Evolutionary conservation across 2,113 vertebrate genomes (phyloP).

Genomic region (Macquaria ambigua): DNA sequence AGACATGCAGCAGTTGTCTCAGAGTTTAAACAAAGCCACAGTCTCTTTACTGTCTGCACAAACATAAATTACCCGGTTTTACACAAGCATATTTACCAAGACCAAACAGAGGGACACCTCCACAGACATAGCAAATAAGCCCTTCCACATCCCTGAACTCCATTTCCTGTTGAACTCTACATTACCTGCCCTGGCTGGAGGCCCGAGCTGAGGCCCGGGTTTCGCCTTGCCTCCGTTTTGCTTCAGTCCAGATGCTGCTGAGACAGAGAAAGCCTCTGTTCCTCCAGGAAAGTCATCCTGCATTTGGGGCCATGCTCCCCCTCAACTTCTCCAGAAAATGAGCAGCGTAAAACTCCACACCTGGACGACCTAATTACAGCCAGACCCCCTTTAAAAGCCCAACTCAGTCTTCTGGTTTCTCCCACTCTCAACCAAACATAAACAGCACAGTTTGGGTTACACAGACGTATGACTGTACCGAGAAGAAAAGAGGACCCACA

Average conservation of each 20-base stretch:
- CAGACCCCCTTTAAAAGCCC: conserved; percentile 43
- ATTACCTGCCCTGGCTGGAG: conserved; percentile 64
- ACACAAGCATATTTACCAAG: conserved; percentile 38
- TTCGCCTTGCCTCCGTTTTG: conserved; percentile 20
- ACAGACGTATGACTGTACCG: conserved; percentile 23
- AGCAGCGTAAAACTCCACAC: conserved; percentile 63
- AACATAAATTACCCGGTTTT: conserved; percentile 26
- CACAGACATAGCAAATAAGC: conserved; percentile 58
- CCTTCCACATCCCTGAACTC: conserved; percentile 59
- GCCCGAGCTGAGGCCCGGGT: conserved; percentile 34
- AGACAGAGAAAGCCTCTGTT: conserved; percentile 76
- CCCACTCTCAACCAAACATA: conserved; percentile 35
- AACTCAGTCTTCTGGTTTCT: conserved; percentile 18
- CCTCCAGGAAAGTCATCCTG: conserved; percentile 33
- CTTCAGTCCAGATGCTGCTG: conserved; percentile 64
- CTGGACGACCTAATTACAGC: conserved; percentile 62
- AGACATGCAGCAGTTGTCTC: neutral
- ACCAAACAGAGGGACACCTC: conserved; percentile 63
- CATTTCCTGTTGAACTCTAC: conserved; percentile 81
- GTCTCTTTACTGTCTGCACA: conserved; percentile 11
- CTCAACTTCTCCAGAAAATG: conserved; percentile 26
- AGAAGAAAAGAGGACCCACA: conserved; percentile 3
- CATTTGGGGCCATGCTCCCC: conserved; percentile 3
- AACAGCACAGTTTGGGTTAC: conserved; percentile 37
- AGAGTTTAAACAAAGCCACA: conserved; percentile 22